phyloP scores from a whole-genome alignment of 2,113 vertebrate genomes.

The Entomyzon cyanotis region DNA sequence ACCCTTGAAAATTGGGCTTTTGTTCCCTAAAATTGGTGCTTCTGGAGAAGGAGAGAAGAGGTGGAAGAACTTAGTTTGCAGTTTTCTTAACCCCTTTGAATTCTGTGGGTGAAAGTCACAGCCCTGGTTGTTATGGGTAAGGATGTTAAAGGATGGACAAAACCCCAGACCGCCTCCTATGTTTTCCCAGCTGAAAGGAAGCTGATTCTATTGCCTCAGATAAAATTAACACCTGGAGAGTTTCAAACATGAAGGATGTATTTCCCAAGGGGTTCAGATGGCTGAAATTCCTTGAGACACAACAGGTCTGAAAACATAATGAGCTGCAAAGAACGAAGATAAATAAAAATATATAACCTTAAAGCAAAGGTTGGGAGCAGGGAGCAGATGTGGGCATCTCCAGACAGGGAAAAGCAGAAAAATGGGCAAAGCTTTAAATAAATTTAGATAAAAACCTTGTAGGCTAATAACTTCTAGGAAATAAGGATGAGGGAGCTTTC shows the following conservation, averaged over 20 bases:
- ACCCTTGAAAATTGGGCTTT: not conserved
- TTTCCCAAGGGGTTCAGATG: constrained; percentile 12
- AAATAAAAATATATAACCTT: not conserved
- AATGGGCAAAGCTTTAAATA: not conserved
- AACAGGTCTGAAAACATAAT: not conserved
- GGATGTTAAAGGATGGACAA: not conserved
- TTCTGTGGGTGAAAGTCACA: not conserved
- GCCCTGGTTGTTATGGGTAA: fast-evolving
- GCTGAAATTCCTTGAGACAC: not conserved
- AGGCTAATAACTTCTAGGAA: not conserved
- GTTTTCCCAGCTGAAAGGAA: not conserved
- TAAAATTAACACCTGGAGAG: not conserved
- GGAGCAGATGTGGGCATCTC: not conserved
- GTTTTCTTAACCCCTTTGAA: not conserved
- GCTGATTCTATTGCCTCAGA: not conserved
- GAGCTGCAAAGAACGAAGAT: not conserved
- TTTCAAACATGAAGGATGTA: not conserved
- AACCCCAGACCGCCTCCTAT: not conserved
- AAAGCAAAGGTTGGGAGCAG: not conserved
- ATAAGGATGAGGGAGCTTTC: not conserved
- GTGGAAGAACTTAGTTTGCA: not conserved
- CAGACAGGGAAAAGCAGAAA: not conserved
- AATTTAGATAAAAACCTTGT: not conserved
- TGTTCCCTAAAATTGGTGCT: not conserved
- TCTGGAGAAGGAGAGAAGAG: not conserved